Evolutionary conservation across 2,113 vertebrate species (phyloP).

Genomic region (Agelaius tricolor): DNA sequence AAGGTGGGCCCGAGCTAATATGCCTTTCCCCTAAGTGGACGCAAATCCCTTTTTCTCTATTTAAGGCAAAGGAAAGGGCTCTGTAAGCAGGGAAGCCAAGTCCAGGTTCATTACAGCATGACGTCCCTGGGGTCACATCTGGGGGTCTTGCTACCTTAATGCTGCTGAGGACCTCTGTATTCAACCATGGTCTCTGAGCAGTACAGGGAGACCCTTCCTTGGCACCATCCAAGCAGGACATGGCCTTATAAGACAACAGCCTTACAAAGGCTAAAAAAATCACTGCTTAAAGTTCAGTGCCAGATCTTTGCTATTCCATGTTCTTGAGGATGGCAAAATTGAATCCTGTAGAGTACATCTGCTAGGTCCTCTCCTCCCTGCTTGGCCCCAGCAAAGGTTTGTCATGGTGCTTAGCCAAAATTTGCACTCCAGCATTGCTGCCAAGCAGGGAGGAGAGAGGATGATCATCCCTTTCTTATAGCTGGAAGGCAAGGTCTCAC

Average conservation of each 20-base stretch:
- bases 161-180: not conserved
- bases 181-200: not conserved
- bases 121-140: not conserved
- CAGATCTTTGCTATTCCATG: not conserved
- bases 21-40: not conserved
- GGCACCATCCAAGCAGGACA: not conserved
- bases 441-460: not conserved
- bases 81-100: not conserved
- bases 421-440: not conserved
- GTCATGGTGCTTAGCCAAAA: not conserved
- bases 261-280: not conserved
- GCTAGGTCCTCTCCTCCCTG: not conserved
- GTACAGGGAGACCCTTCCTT: not conserved
- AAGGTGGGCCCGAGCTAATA: not conserved
- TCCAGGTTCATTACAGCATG: not conserved
- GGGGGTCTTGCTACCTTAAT: rapidly evolving
- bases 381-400: not conserved
- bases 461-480: not conserved
- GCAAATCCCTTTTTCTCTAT: not conserved
- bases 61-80: not conserved
- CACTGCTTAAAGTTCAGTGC: not conserved
- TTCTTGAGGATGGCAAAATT: not conserved
- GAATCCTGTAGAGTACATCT: not conserved
- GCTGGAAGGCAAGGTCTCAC: not conserved
- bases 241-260: not conserved